Evolutionary conservation across 1,140 invertebrate species (phyloP).

Genomic region (Rhagoletis pomonella): DNA sequence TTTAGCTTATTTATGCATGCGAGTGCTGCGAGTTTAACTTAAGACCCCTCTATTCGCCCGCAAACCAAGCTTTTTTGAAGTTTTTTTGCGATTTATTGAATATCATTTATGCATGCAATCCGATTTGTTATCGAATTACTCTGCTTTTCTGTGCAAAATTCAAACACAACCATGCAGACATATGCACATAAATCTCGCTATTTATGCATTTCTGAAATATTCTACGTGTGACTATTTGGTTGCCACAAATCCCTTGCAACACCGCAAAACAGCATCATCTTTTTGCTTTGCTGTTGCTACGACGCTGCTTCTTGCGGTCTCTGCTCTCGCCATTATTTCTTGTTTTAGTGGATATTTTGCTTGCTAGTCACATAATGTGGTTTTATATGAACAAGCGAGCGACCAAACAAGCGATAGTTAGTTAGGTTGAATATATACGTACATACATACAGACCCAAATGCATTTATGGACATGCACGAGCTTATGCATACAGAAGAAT

Average conservation of each 20-base stretch:
- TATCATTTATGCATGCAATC: neutral
- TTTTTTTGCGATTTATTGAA: conserved; percentile 37
- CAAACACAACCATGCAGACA: neutral
- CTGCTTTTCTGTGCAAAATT: neutral
- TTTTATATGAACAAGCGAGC: neutral
- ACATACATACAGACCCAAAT: too few relatives aligned
- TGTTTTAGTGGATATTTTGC: conserved; percentile 31
- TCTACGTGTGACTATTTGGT: neutral
- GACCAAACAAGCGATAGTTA: neutral
- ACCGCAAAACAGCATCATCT: neutral
- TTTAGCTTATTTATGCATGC: conserved; percentile 24
- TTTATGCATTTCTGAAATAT: conserved; percentile 40
- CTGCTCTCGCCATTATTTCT: conserved; percentile 6
- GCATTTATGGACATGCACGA: neutral
- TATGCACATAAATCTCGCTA: neutral
- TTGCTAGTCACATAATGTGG: conserved; percentile 47
- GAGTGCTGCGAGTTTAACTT: neutral
- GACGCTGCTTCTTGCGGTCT: conserved; percentile 13
- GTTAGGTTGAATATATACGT: neutral
- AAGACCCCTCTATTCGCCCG: too few relatives aligned
- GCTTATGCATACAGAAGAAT: too few relatives aligned
- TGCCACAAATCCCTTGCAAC: neutral
- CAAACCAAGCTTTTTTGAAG: too few relatives aligned
- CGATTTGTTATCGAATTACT: conserved; percentile 32
- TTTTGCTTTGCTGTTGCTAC: neutral